These are phyloP conservation scores for Actias luna DNA, from an alignment of 2,888 invertebrate species.

Conservation along the genomic window DNA sequence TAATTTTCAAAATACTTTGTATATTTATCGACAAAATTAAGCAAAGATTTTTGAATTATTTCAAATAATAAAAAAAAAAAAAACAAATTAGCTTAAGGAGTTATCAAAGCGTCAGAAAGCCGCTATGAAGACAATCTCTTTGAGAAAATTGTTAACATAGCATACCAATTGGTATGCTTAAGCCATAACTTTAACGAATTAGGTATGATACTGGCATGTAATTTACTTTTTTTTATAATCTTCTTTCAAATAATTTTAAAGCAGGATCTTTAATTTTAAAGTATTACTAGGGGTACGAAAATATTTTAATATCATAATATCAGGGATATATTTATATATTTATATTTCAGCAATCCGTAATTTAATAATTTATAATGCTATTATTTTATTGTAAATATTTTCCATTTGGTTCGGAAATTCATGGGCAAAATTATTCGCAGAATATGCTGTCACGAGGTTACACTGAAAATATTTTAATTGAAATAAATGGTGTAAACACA, in stretches of 20 bases:
- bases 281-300: too few relatives aligned
- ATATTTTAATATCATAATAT: too few relatives aligned
- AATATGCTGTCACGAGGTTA: too few relatives aligned
- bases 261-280: too few relatives aligned
- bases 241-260: background rate
- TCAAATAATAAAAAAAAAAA: constrained; percentile 44
- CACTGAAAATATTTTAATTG: too few relatives aligned
- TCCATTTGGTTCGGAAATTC: too few relatives aligned
- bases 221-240: constrained; percentile 8
- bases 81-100: constrained; percentile 61
- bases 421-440: too few relatives aligned
- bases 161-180: constrained; percentile 55
- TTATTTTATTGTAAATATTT: too few relatives aligned
- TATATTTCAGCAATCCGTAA: too few relatives aligned
- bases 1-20: background rate
- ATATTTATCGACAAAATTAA: background rate
- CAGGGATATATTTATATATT: too few relatives aligned
- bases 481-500: too few relatives aligned
- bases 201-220: constrained; percentile 43
- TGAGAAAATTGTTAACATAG: constrained; percentile 67
- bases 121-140: constrained; percentile 62
- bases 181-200: constrained; percentile 36
- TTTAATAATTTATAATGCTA: too few relatives aligned
- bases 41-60: background rate
- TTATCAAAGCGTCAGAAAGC: constrained; percentile 68